These are phyloP conservation scores for Apocrypta bakeri DNA, from an alignment of 1,140 invertebrate genomes.

Conservation along the genomic window DNA sequence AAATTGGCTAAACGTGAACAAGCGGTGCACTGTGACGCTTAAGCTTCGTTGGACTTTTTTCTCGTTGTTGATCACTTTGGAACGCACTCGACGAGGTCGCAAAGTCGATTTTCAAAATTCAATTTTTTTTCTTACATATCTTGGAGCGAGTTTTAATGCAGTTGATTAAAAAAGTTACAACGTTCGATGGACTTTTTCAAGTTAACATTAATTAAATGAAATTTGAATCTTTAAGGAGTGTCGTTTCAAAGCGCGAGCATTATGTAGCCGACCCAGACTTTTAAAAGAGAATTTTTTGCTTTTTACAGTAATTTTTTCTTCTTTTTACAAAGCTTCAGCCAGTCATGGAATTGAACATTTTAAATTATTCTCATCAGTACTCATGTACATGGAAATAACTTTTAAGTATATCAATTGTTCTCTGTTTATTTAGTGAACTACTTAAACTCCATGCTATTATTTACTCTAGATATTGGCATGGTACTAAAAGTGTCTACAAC, in stretches of 20 bases:
- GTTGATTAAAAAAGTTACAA: too few species aligned
- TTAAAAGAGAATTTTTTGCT: neutral
- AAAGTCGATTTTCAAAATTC: neutral
- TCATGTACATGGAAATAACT: too few species aligned
- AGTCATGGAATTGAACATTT: too few species aligned
- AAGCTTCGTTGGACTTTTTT: neutral
- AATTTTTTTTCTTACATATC: neutral
- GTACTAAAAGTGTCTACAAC: neutral
- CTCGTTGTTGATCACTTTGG: neutral
- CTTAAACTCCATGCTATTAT: neutral
- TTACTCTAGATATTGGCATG: neutral
- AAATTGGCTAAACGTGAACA: slow-evolving; percentile 1
- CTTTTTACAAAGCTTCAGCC: too few species aligned
- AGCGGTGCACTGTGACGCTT: neutral
- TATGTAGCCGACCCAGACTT: too few species aligned
- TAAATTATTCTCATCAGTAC: neutral
- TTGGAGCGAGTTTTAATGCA: too few species aligned
- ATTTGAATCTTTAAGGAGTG: neutral
- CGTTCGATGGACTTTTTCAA: neutral
- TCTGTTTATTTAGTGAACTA: neutral
- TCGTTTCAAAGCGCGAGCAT: neutral
- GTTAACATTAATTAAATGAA: neutral
- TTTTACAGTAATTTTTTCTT: neutral
- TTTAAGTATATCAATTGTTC: too few species aligned
- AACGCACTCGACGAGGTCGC: neutral